Base-by-base conservation (phyloP, 2,797 vertebrate genomes). In the Tinamus major region DNA sequence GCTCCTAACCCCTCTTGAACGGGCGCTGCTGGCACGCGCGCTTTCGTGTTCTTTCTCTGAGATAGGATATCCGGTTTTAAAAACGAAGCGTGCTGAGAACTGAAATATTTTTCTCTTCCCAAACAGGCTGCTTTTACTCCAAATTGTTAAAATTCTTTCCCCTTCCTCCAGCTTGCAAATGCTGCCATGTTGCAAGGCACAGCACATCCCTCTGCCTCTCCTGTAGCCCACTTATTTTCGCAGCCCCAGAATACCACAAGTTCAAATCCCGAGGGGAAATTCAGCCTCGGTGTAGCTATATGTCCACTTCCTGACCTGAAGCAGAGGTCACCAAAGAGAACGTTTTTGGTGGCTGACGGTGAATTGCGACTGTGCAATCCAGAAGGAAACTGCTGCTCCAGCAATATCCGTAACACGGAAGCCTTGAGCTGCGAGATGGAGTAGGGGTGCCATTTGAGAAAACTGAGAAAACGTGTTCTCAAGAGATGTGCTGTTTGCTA, bases 301-400 rank as follows among this genome's bases (percentile, higher is more conserved):
- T 76, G 85, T 70, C 78, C 84, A 41, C 71, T 94, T 89, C 75
- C 90, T 69, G 59, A 13, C 89, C 75, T 85, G 87, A 93, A 90
- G 63, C 70, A 13, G 7, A 51, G 64, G 44, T 80, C 85, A 61
- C 93, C 59, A 69, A 85, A 64, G 80, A 68, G 71, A 89, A 77
- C 90, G 46, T 27, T 29, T 91, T 92, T 72, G 49, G 68, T 82
- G 59, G 12, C 69, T 84, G 90, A 15, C 17, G 95, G 29, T 84
- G 88, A 83, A 61, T 90, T 86, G 16, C n/a, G 61, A 77, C 58
- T 91, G 41, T 94, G 91, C 75, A 65, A 61, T 86, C 69, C 62
- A 76, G 87, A 76, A 87, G 59, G 80, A 80, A 79, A 48, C 49
- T 78, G 55, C 81, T 93, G 29, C 87, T 95, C 68, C 67, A 79